phyloP scores from a whole-genome alignment of 2,888 invertebrate species.

The Cosmia trapezina region DNA sequence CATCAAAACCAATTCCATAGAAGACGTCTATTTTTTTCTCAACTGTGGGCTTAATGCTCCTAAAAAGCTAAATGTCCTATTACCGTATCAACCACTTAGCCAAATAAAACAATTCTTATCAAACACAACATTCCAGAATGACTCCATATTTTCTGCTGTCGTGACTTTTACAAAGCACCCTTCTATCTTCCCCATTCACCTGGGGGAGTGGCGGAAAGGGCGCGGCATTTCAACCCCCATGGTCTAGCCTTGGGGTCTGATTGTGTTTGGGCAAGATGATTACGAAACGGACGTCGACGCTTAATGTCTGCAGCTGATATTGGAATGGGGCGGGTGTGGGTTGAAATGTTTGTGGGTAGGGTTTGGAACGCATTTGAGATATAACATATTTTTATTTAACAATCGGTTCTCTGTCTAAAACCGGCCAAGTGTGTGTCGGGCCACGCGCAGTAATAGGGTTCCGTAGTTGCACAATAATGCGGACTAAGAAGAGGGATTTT shows the following conservation, averaged over 20 bases:
- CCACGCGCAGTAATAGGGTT: too few relatives aligned
- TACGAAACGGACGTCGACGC: slow-evolving; percentile 25
- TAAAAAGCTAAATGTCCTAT: not conserved
- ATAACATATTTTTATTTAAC: not conserved
- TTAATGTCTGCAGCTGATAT: slow-evolving; percentile 42
- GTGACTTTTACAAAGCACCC: slow-evolving; percentile 66
- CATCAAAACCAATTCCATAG: not conserved
- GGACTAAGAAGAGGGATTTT: too few relatives aligned
- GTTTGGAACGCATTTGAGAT: not conserved
- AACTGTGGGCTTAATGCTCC: not conserved
- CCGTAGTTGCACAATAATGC: too few relatives aligned
- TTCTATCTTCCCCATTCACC: slow-evolving; percentile 40
- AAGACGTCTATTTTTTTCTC: not conserved
- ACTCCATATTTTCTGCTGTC: slow-evolving; percentile 41
- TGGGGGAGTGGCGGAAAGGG: slow-evolving; percentile 71
- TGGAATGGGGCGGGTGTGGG: slow-evolving; percentile 19
- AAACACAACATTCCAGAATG: slow-evolving; percentile 44
- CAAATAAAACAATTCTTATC: slow-evolving; percentile 55
- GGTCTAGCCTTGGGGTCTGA: slow-evolving; percentile 58
- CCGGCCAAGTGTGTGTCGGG: too few relatives aligned
- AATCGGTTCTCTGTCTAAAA: not conserved
- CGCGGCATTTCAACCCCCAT: slow-evolving; percentile 67
- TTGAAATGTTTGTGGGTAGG: not conserved
- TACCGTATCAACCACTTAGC: slow-evolving; percentile 23
- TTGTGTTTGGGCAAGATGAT: slow-evolving; percentile 52